Base-by-base conservation (phyloP, 2,113 vertebrate species). In the Reinhardtius hippoglossoides region DNA sequence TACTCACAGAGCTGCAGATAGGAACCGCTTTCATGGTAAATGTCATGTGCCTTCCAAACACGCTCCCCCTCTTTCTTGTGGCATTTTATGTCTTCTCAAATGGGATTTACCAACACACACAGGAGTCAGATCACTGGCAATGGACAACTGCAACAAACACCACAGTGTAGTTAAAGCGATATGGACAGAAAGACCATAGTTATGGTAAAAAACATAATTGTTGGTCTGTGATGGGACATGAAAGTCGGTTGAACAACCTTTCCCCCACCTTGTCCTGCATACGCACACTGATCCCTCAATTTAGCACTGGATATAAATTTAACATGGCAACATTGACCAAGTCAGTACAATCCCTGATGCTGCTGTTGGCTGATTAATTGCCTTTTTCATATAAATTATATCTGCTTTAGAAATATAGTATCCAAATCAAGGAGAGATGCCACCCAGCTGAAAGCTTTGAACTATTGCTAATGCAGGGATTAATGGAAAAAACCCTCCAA, bases 1-100 rank as follows among this genome's bases (percentile, higher is more conserved):
- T 16, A 46, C 61, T 65, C 50, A 62, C 69, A 66, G 42, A 50
- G 58, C 18, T 56, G 52, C 18, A 46, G 35, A 80, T 24, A 59
- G 64, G 69, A 79, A 70, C 50, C 3, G 1, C 42, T 75, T 68
- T 75, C 14, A 67, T 77, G 68, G 66, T 75, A 84, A 86, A 87
- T 74, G 26, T 52, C 7, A 44, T 35, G n/a, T 64, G 21, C 40
- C 26, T 55, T 68, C 76, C 52, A 74, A 80, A 66, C 31, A 42
- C 37, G 37, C 12, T 14, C 58, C 23, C 62, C 21, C 50, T 12
- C 21, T 31, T 31, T 31, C 31, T 31, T 31, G 6, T 31, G 31
- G 31, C 31, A 31, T 31, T 31, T 7, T 5, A 31, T 31, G 31
- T 31, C 31, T 59, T 68, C 6, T 27, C 14, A 6, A 31, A 18